These are phyloP conservation scores for Cyphomyrmex costatus DNA, from an alignment of 1,140 invertebrate species.

Conservation along the genomic window DNA sequence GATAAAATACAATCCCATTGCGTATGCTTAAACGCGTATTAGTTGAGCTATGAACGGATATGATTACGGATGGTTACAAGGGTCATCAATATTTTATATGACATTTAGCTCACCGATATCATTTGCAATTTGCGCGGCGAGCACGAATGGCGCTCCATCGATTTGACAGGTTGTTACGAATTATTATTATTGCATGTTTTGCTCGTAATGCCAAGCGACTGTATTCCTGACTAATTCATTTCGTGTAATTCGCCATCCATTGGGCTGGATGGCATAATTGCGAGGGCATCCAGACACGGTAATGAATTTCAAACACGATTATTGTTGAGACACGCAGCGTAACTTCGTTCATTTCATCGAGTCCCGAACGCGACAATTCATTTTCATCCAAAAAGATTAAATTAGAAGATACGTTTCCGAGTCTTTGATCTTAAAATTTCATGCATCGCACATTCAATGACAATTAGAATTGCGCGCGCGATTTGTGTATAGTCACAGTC, in stretches of 20 bases:
- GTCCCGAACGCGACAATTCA: not conserved
- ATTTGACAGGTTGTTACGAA: conserved; percentile 65
- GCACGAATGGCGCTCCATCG: conserved; percentile 55
- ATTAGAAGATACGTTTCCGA: not conserved
- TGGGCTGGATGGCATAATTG: conserved; percentile 35
- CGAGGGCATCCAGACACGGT: conserved; percentile 14
- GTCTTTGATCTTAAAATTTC: not conserved
- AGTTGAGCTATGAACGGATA: conserved; percentile 44
- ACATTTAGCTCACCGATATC: conserved; percentile 58
- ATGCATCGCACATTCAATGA: not conserved
- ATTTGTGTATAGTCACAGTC: not conserved
- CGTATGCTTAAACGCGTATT: conserved; percentile 61
- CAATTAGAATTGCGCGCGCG: not conserved
- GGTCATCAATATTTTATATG: conserved; percentile 64
- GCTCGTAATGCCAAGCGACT: not conserved
- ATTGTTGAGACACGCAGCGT: not conserved
- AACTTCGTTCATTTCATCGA: conserved; percentile 8
- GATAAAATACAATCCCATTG: conserved; percentile 63
- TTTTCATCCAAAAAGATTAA: not conserved
- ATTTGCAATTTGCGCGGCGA: conserved; percentile 58
- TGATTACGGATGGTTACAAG: conserved; percentile 60
- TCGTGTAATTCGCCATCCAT: conserved; percentile 42
- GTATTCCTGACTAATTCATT: conserved; percentile 48
- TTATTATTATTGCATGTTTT: conserved; percentile 63
- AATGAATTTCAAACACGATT: conserved; percentile 50